phyloP scores from a whole-genome alignment of 2,797 vertebrate genomes.

The Rhyacichthys aspro region DNA sequence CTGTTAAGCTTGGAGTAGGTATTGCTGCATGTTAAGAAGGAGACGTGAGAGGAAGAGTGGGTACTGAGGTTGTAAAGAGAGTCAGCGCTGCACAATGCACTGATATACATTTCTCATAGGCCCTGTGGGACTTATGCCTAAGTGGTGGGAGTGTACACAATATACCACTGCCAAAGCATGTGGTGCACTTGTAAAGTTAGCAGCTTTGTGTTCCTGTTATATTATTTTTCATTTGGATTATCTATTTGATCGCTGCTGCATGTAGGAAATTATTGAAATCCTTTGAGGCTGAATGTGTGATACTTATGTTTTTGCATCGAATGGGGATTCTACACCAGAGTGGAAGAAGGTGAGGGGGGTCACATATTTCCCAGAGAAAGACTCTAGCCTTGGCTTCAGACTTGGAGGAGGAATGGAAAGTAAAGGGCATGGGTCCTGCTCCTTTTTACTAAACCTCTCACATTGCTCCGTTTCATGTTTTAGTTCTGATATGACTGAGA shows the following conservation, averaged over 20 bases:
- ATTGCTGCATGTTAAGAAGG: conserved; percentile 21
- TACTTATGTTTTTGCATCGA: conserved; percentile 5
- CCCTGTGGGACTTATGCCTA: conserved; percentile 5
- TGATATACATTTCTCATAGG: conserved; percentile 10
- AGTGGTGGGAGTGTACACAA: conserved; percentile 26
- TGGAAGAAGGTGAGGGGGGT: conserved; percentile 44
- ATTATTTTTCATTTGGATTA: conserved; percentile 1
- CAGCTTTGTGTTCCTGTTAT: conserved; percentile 9
- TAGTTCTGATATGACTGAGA: conserved; percentile 15
- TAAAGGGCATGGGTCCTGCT: conserved; percentile 35
- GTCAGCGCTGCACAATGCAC: background rate
- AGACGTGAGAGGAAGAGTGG: conserved; percentile 19
- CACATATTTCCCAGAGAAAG: conserved; percentile 62
- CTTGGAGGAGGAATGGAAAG: conserved; percentile 26
- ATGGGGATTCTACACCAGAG: conserved; percentile 26
- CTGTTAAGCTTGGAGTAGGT: conserved; percentile 3
- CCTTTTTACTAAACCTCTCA: conserved; percentile 36
- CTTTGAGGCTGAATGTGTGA: conserved; percentile 5
- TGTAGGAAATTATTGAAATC: background rate
- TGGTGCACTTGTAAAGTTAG: conserved; percentile 22
- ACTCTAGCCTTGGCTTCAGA: conserved; percentile 20
- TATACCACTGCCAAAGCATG: conserved; percentile 4
- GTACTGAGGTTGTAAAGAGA: conserved; percentile 15
- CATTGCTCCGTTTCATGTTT: conserved; percentile 19
- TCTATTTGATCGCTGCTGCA: background rate